Evolutionary conservation across 2,888 invertebrate species (phyloP).

Genomic region (Aproaerema taeniolella): DNA sequence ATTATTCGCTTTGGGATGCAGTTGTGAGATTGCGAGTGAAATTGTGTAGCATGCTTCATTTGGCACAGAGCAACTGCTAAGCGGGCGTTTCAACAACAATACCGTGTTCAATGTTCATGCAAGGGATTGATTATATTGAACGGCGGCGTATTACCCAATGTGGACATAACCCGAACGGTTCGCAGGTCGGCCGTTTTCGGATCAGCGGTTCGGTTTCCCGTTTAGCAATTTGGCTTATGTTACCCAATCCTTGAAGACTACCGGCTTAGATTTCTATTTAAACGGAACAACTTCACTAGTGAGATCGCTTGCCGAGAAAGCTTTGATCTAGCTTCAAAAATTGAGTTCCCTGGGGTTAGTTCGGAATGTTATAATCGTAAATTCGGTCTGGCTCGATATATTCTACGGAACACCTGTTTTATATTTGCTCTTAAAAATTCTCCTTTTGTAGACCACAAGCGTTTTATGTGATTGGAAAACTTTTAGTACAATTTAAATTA

Average conservation of each 20-base stretch:
- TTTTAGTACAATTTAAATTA: no score
- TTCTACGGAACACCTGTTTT: no score
- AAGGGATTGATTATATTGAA: not conserved
- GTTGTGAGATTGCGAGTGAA: not conserved
- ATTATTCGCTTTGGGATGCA: not conserved
- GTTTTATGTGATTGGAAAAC: no score
- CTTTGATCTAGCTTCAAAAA: not conserved
- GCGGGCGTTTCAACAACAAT: not conserved
- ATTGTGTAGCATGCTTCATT: not conserved
- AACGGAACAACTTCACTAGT: slow-evolving; percentile 1
- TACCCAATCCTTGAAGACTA: slow-evolving; percentile 5
- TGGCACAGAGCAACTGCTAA: not conserved
- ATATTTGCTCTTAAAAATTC: no score
- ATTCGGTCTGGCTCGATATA: no score
- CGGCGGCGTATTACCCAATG: not conserved
- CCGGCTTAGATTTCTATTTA: slow-evolving; percentile 3
- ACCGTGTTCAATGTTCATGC: not conserved
- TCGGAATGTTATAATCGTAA: no score
- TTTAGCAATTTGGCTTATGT: slow-evolving; percentile 4
- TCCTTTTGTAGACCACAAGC: no score
- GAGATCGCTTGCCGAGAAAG: not conserved
- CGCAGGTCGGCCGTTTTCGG: not conserved
- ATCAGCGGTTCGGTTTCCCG: not conserved
- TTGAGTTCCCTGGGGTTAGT: not conserved
- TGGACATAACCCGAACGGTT: not conserved